These are phyloP conservation scores for Antedon mediterranea DNA, from an alignment of 53 echinoderm and acorn worm species.

Conservation along the genomic window DNA sequence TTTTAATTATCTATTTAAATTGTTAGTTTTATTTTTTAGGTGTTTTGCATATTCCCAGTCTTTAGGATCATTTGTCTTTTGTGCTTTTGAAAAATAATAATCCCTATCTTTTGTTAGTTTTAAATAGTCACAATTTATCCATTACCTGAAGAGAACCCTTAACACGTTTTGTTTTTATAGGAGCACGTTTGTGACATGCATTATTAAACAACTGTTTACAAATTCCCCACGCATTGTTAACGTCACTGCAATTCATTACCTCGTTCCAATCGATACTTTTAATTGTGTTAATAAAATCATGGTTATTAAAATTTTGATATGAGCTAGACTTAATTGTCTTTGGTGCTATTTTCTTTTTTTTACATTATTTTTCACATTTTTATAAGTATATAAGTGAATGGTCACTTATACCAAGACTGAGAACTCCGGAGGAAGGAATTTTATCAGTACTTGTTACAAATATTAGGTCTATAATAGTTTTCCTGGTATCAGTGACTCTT, in stretches of 20 bases:
- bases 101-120: conserved; percentile 10
- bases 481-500: not conserved
- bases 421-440: conserved; percentile 3
- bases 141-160: conserved; percentile 8
- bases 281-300: conserved; percentile 2
- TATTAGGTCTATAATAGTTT: no score
- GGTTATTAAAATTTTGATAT: conserved; percentile 6
- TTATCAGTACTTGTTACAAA: conserved; percentile 1
- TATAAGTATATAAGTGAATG: not conserved
- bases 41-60: conserved; percentile 6
- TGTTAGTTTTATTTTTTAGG: conserved; percentile 7
- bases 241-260: not conserved
- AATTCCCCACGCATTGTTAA: conserved; percentile 2
- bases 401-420: conserved; percentile 5
- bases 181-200: conserved; percentile 9
- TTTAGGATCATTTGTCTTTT: conserved; percentile 2
- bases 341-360: conserved; percentile 1
- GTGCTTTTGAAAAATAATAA: conserved; percentile 2
- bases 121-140: conserved; percentile 6
- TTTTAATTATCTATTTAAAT: not conserved
- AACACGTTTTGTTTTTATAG: conserved; percentile 3
- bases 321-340: conserved; percentile 4
- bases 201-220: conserved; percentile 3
- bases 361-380: not conserved
- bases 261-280: conserved; percentile 4